Evolutionary conservation across 2,797 vertebrate species (phyloP).

Genomic region (Liasis olivaceus): DNA sequence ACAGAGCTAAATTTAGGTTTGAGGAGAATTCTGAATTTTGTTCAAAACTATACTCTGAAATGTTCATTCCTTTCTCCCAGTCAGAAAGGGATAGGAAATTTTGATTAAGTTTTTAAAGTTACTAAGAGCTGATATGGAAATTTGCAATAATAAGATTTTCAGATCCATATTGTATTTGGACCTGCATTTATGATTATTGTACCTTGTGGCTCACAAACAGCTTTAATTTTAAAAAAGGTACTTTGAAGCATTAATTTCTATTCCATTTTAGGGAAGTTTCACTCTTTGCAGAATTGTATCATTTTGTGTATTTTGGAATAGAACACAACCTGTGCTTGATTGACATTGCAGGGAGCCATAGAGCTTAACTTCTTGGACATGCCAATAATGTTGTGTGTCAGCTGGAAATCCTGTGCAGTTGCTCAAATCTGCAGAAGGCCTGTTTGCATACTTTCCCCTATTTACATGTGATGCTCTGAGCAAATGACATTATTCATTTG

Average conservation of each 20-base stretch:
- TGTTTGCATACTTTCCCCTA: not conserved
- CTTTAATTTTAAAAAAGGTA: not conserved
- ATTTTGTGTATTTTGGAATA: not conserved
- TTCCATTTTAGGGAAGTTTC: not conserved
- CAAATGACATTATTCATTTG: too few species aligned
- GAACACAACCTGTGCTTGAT: not conserved
- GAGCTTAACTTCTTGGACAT: not conserved
- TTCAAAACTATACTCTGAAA: constrained; percentile 25
- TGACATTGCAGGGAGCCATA: not conserved
- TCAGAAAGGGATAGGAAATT: constrained; percentile 15
- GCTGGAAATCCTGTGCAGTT: not conserved
- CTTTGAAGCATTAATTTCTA: not conserved
- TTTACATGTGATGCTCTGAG: too few species aligned
- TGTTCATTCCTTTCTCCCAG: constrained; percentile 35
- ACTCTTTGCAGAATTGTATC: not conserved
- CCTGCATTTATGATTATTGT: constrained; percentile 16
- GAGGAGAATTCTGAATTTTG: too few species aligned
- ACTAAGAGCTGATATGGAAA: not conserved
- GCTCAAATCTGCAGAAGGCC: not conserved
- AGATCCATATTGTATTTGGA: not conserved
- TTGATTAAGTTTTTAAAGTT: constrained; percentile 29
- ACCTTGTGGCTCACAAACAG: not conserved
- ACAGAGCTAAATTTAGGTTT: not conserved
- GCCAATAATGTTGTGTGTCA: not conserved
- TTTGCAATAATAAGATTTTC: constrained; percentile 1